phyloP scores from a whole-genome alignment of 2,797 vertebrate genomes.

The Myotis myotis region DNA sequence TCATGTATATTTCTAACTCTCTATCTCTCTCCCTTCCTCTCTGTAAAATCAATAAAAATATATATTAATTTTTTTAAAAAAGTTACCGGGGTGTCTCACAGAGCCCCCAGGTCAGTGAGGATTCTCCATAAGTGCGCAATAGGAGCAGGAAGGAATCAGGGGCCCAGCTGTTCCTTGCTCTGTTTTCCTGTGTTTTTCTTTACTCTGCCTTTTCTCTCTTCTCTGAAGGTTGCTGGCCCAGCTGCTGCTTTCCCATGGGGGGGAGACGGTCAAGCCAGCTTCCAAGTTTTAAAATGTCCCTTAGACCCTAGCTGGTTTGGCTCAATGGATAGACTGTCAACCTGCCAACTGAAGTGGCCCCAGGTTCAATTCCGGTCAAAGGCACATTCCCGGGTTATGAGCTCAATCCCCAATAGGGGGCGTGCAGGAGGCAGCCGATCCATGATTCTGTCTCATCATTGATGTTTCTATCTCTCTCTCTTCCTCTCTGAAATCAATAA shows the following conservation, averaged over 20 bases:
- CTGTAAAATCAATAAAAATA: too few species aligned
- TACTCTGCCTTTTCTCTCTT: neutral
- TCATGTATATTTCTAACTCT: too few species aligned
- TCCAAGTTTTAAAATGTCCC: neutral
- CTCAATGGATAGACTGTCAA: too few species aligned
- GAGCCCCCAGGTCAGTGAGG: neutral
- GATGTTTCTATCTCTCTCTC: too few species aligned
- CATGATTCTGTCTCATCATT: too few species aligned
- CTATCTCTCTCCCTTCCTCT: too few species aligned
- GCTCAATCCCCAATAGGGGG: too few species aligned
- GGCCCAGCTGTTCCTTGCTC: neutral
- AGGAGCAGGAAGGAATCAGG: neutral
- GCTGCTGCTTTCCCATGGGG: neutral
- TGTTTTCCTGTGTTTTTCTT: neutral
- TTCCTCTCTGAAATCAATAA: too few species aligned
- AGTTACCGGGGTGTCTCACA: slow-evolving; percentile 8
- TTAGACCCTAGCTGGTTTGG: neutral
- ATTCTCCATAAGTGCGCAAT: slow-evolving; percentile 9
- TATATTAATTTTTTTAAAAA: neutral
- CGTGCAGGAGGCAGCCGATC: too few species aligned
- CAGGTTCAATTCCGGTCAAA: too few species aligned
- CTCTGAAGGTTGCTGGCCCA: neutral
- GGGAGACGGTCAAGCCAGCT: neutral
- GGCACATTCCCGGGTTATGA: too few species aligned
- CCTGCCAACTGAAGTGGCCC: too few species aligned